Evolutionary conservation across 2,113 vertebrate species (phyloP).

Genomic region (Hylia prasina): DNA sequence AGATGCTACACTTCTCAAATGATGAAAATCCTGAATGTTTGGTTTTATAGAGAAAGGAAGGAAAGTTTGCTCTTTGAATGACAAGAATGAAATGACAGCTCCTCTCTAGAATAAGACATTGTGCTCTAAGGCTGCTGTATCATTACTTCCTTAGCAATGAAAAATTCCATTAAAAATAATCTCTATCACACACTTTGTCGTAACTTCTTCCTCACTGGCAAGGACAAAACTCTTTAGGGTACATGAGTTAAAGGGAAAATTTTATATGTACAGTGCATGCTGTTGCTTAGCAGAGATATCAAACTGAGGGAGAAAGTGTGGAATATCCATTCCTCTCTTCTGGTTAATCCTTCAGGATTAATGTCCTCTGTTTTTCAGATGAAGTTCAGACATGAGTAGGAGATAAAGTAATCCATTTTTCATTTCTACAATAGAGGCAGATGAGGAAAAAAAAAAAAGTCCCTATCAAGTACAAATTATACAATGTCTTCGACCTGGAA

Average conservation of each 20-base stretch:
- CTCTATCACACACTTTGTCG: neutral
- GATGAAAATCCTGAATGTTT: slow-evolving; percentile 41
- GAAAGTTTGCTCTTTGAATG: slow-evolving; percentile 49
- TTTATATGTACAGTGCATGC: neutral
- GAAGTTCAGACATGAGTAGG: neutral
- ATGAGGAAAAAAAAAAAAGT: neutral
- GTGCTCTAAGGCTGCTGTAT: slow-evolving; percentile 40
- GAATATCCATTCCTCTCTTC: neutral
- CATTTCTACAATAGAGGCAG: neutral
- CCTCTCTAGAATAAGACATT: slow-evolving; percentile 25
- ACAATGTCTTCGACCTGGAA: neutral
- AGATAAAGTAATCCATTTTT: neutral
- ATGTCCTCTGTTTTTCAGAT: neutral
- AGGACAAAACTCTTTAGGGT: slow-evolving; percentile 29
- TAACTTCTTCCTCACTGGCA: slow-evolving; percentile 22
- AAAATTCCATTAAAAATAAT: slow-evolving; percentile 62
- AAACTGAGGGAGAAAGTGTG: neutral
- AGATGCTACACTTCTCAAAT: slow-evolving; percentile 42
- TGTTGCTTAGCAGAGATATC: neutral
- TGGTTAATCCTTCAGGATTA: neutral
- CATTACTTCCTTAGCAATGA: slow-evolving; percentile 55
- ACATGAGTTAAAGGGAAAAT: neutral
- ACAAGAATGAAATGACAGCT: slow-evolving; percentile 64
- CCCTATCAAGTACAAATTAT: neutral
- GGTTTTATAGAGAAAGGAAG: slow-evolving; percentile 15